phyloP scores from a whole-genome alignment of 2,888 invertebrate species.

The Allolobophora icterica region DNA sequence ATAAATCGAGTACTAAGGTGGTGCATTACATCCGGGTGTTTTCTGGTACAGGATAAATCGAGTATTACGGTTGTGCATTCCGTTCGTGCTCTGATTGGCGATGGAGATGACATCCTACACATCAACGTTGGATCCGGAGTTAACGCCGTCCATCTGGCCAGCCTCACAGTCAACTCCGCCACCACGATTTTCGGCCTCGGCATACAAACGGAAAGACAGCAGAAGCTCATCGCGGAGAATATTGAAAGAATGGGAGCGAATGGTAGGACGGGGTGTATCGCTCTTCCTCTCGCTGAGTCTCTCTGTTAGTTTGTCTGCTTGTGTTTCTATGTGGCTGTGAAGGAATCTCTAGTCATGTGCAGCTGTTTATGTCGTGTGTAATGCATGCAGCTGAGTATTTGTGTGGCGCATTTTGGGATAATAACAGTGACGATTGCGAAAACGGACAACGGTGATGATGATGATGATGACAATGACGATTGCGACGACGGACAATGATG shows the following conservation, averaged over 20 bases:
- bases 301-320: not conserved
- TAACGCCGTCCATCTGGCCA: conserved; percentile 60
- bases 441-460: no score
- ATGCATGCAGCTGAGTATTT: not conserved
- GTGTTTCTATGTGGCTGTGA: not conserved
- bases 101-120: conserved; percentile 60
- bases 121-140: conserved; percentile 59
- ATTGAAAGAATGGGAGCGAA: conserved; percentile 57
- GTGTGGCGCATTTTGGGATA: no score
- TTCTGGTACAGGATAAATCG: conserved; percentile 59
- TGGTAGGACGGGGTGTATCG: conserved; percentile 46
- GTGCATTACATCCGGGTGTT: no score
- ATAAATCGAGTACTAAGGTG: conserved; percentile 55
- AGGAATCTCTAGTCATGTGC: not conserved
- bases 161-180: conserved; percentile 53
- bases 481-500: not conserved
- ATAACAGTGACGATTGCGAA: no score
- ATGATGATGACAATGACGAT: not conserved
- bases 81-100: conserved; percentile 57
- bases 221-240: conserved; percentile 49
- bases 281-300: not conserved
- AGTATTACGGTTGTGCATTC: conserved; percentile 61
- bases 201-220: conserved; percentile 48
- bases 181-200: conserved; percentile 57
- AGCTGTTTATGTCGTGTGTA: not conserved